Evolutionary conservation across 2,888 invertebrate species (phyloP), one percentile per base, ranked within the genome.

Genomic region (Harpagoxenus sublaevis): DNA sequence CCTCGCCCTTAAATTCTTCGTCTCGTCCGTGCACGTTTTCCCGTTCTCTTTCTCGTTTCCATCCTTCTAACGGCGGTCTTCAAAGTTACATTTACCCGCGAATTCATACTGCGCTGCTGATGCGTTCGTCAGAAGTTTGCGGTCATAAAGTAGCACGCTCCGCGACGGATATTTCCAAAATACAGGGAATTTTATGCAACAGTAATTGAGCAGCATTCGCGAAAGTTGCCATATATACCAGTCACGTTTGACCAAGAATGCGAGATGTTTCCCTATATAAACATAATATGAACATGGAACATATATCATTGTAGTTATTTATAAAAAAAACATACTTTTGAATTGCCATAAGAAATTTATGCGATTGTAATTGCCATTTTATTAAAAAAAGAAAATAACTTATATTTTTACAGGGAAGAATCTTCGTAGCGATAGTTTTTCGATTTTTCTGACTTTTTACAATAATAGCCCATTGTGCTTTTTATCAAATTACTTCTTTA

Each of bases 1-100:
- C 75, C 75, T 81, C 83, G 15, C 48, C 84, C 87, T 86, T 88
- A 89, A 90, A 90, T 90, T 81, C 78, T 82, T 9, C 31, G 45
- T 60, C 28, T 68, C 51, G 15, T 53, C 28, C 55, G 18, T 31
- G 62, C 39, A 31, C 28, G 23, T 57, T 57, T 75, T 31, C 9
- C 28, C 6, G 18, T 65, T 48, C 18, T 68, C 45, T 65, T 9
- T 60, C 71, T 77, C 51, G 12, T 78, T 68, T 63, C 28, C n/a
- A 39, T 79, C 23, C 35, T 31, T 42, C 48, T 15, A 48, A 18
- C 18, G 3, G 23, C 45, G 35, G 28, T 81, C 48, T 62, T 39
- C 35, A 81, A 89, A 89, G 81, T 88, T 88, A 83, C 77, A 86
- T 89, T 83, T 78, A 74, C 6, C 55, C 39, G 84, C 53, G 84